These are phyloP conservation scores for Operophtera brumata DNA, from an alignment of 2,888 invertebrate species.

Conservation along the genomic window DNA sequence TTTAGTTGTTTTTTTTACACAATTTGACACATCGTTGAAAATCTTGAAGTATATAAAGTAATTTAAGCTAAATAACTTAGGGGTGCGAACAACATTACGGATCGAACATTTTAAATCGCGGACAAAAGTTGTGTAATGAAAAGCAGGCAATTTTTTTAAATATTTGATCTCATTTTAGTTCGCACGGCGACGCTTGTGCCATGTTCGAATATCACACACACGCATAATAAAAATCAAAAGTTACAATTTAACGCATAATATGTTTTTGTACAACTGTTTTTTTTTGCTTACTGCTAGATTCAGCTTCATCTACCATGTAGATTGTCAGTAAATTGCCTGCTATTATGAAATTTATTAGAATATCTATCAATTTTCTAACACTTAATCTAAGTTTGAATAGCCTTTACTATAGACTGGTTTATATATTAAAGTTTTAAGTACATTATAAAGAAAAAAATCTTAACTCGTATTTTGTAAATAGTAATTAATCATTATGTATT, in stretches of 20 bases:
- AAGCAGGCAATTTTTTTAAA: slow-evolving; percentile 73
- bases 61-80: slow-evolving; percentile 52
- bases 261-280: slow-evolving; percentile 36
- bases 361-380: slow-evolving; percentile 67
- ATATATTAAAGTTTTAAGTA: slow-evolving; percentile 76
- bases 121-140: slow-evolving; percentile 54
- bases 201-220: slow-evolving; percentile 54
- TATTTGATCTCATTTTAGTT: slow-evolving; percentile 69
- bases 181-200: slow-evolving; percentile 68
- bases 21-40: slow-evolving; percentile 34
- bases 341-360: slow-evolving; percentile 46
- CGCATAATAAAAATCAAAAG: slow-evolving; percentile 59
- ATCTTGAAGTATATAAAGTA: slow-evolving; percentile 30
- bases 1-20: slow-evolving; percentile 49
- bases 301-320: slow-evolving; percentile 11
- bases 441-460: slow-evolving; percentile 60
- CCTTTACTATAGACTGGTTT: slow-evolving; percentile 81
- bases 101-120: slow-evolving; percentile 45
- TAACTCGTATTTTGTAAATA: slow-evolving; percentile 80
- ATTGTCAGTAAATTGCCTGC: slow-evolving; percentile 67
- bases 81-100: slow-evolving; percentile 65
- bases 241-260: slow-evolving; percentile 61
- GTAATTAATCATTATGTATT: slow-evolving; percentile 79
- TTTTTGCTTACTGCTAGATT: slow-evolving; percentile 18
- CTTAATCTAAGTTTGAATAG: slow-evolving; percentile 76